Evolutionary conservation across 1,140 invertebrate genomes (phyloP).

Genomic region (Orchesella cincta): DNA sequence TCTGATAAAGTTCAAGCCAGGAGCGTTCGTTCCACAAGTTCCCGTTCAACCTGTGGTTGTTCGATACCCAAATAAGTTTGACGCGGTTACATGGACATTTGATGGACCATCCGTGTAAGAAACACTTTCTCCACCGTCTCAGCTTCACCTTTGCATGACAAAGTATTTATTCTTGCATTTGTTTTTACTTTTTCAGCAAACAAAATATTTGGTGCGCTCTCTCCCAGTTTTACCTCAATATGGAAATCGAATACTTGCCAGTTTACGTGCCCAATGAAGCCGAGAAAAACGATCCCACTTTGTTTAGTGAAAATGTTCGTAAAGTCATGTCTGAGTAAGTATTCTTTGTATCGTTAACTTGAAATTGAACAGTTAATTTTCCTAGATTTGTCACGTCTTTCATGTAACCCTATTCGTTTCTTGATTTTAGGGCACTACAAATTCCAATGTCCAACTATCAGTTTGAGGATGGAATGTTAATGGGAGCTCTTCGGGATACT

Average conservation of each 20-base stretch:
- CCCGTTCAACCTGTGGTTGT: slow-evolving; percentile 93
- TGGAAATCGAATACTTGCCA: slow-evolving; percentile 92
- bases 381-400: background rate
- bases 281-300: slow-evolving; percentile 81
- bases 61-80: slow-evolving; percentile 85
- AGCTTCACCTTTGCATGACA: slow-evolving; percentile 12
- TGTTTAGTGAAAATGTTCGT: slow-evolving; percentile 88
- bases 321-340: slow-evolving; percentile 86
- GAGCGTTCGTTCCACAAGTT: slow-evolving; percentile 87
- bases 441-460: slow-evolving; percentile 88
- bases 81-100: slow-evolving; percentile 97
- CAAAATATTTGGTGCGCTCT: slow-evolving; percentile 87
- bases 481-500: slow-evolving; percentile 25
- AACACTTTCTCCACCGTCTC: background rate
- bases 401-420: too few relatives aligned
- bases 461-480: slow-evolving; percentile 70
- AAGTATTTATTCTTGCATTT: background rate
- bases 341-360: background rate
- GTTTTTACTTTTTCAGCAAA: slow-evolving; percentile 62
- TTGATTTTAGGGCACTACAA: slow-evolving; percentile 70
- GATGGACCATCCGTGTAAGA: slow-evolving; percentile 91
- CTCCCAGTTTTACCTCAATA: slow-evolving; percentile 83
- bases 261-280: slow-evolving; percentile 85
- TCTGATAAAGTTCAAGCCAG: slow-evolving; percentile 92
- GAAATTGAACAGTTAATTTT: slow-evolving; percentile 42